Conservation (phyloP, 2,797 vertebrate genomes). For the Limnodromus scolopaceus region DNA sequence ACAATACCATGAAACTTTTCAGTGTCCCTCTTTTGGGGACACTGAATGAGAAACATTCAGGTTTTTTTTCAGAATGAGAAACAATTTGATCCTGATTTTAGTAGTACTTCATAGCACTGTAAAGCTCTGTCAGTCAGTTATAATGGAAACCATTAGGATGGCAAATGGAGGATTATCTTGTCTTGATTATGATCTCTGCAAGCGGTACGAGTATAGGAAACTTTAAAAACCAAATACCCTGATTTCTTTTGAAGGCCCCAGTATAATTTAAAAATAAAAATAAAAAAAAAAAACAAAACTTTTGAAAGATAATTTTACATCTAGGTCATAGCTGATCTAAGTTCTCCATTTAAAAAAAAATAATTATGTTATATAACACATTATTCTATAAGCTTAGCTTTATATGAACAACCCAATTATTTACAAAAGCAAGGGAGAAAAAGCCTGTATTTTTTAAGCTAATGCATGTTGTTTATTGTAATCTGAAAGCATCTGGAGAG, state of each 20-base stretch:
- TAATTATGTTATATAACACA: not conserved
- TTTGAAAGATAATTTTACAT: not conserved
- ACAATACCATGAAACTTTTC: not conserved
- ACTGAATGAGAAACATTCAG: no score
- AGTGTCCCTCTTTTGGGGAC: not conserved
- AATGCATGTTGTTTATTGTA: conserved; percentile 47
- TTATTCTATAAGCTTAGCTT: not conserved
- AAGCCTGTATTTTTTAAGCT: conserved; percentile 28
- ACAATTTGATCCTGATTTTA: not conserved
- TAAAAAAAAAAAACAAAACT: not conserved
- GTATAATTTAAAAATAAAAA: not conserved
- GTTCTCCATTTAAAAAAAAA: not conserved
- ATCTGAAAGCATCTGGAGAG: conserved; percentile 46
- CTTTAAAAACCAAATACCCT: not conserved
- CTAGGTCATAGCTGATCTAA: not conserved
- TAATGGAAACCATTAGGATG: conserved; percentile 21
- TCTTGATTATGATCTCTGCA: conserved; percentile 11
- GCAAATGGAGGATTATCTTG: conserved; percentile 42
- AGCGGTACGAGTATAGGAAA: not conserved
- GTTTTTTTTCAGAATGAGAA: not conserved
- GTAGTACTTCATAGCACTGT: not conserved
- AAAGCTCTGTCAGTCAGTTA: conserved; percentile 17
- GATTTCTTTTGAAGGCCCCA: not conserved
- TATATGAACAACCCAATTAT: conserved; percentile 20
- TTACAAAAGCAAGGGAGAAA: not conserved